Percentiles rank a stretch among this genome's conserved stretches.
Conservation (phyloP, 1,140 invertebrate species). For the Rhizoglyphus robini region DNA sequence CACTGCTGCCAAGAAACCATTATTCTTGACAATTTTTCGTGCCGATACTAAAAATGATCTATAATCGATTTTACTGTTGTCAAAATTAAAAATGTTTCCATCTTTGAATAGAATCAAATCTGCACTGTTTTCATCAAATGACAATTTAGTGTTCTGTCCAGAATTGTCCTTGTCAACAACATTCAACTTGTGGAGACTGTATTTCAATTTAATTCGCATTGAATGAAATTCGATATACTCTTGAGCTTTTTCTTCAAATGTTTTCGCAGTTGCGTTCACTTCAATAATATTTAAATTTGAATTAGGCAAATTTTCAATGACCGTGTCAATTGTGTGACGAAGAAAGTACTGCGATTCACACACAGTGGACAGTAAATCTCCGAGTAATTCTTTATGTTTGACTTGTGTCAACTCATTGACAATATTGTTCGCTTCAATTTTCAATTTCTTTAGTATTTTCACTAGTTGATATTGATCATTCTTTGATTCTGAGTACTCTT, state of each 20-base stretch:
- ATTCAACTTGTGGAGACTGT: slow-evolving; percentile 31
- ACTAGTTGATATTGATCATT: slow-evolving; percentile 20
- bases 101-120: slow-evolving; percentile 34
- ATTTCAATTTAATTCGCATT: slow-evolving; percentile 34
- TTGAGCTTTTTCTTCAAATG: slow-evolving; percentile 28
- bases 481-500: slow-evolving; percentile 9
- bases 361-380: slow-evolving; percentile 21
- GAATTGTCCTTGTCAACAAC: slow-evolving; percentile 27
- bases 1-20: slow-evolving; percentile 61
- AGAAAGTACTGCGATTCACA: slow-evolving; percentile 28
- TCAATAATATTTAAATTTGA: slow-evolving; percentile 64
- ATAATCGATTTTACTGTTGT: slow-evolving; percentile 33
- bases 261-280: slow-evolving; percentile 34
- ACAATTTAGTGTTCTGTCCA: slow-evolving; percentile 30
- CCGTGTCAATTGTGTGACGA: slow-evolving; percentile 48
- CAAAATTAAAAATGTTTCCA: slow-evolving; percentile 20
- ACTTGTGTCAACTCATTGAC: slow-evolving; percentile 19
- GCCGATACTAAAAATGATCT: slow-evolving; percentile 29
- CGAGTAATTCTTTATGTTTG: background rate
- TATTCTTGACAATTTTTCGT: slow-evolving; percentile 44
- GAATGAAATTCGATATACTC: slow-evolving; percentile 31
- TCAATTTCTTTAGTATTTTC: slow-evolving; percentile 17
- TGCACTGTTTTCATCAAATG: slow-evolving; percentile 25
- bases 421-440: slow-evolving; percentile 18
- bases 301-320: slow-evolving; percentile 58